Evolutionary conservation across 2,113 vertebrate genomes (phyloP).

Genomic region (Scytalopus superciliaris): DNA sequence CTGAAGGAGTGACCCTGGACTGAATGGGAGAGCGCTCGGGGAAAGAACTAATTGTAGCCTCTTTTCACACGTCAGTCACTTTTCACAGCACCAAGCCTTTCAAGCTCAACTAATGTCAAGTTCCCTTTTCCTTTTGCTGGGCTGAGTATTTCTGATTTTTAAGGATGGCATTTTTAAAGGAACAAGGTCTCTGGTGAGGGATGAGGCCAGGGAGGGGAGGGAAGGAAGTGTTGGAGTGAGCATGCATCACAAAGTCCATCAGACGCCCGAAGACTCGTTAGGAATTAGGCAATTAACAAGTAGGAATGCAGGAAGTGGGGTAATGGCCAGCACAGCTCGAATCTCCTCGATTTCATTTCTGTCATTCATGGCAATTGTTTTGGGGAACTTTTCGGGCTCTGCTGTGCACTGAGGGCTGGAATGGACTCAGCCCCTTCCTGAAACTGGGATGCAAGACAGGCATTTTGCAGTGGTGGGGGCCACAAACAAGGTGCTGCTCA

Average conservation of each 20-base stretch:
- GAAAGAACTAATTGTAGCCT: conserved; percentile 85
- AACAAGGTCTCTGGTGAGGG: conserved; percentile 49
- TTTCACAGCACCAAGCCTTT: conserved; percentile 77
- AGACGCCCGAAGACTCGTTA: conserved; percentile 37
- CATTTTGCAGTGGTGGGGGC: background rate
- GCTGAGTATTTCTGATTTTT: conserved; percentile 64
- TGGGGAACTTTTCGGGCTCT: background rate
- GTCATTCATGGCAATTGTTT: conserved; percentile 28
- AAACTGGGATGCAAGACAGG: accelerated
- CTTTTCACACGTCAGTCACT: conserved; percentile 85
- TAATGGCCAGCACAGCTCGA: conserved; percentile 44
- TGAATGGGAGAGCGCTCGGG: conserved; percentile 79
- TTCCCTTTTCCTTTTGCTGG: conserved; percentile 65
- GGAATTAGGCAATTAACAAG: conserved; percentile 66
- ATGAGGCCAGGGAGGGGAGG: conserved; percentile 34
- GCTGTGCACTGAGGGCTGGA: accelerated
- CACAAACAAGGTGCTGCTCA: background rate
- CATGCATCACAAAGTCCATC: conserved; percentile 39
- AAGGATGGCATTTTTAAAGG: conserved; percentile 61
- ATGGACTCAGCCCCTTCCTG: background rate
- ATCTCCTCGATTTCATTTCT: conserved; percentile 51
- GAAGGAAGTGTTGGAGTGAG: conserved; percentile 4
- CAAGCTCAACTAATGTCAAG: conserved; percentile 76
- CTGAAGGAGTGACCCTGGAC: conserved; percentile 74
- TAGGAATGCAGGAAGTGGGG: conserved; percentile 55